Evolutionary conservation across 2,888 invertebrate genomes (phyloP).

Genomic region (Apotomis betuletana): DNA sequence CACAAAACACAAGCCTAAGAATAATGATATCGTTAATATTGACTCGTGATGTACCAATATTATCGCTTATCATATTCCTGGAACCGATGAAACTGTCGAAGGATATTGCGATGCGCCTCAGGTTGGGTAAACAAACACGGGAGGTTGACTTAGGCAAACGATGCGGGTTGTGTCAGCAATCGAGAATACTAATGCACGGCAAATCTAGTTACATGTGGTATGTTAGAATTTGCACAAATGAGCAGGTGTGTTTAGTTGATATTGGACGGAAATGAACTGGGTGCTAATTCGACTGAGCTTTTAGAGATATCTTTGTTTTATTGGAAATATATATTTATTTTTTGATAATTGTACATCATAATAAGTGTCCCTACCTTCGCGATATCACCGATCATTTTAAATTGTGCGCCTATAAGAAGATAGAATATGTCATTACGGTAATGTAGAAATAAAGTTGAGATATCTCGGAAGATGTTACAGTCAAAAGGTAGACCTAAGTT

Average conservation of each 20-base stretch:
- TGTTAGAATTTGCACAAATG: slow-evolving; percentile 23
- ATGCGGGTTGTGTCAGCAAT: slow-evolving; percentile 62
- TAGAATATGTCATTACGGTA: too few species aligned
- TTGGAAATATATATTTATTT: too few species aligned
- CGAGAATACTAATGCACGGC: slow-evolving; percentile 52
- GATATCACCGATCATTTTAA: too few species aligned
- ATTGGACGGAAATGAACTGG: background rate
- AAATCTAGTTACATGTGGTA: slow-evolving; percentile 39
- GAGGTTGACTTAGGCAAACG: slow-evolving; percentile 69
- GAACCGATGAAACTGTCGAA: slow-evolving; percentile 49
- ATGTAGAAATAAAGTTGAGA: too few species aligned
- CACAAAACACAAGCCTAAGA: slow-evolving; percentile 5
- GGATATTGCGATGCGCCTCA: slow-evolving; percentile 66
- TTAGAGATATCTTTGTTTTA: too few species aligned
- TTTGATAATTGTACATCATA: too few species aligned
- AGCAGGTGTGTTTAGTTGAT: slow-evolving; percentile 9
- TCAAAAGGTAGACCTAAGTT: too few species aligned
- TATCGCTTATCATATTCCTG: slow-evolving; percentile 48
- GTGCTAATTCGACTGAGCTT: too few species aligned
- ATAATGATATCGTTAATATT: background rate
- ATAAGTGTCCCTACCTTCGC: too few species aligned
- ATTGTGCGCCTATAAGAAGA: too few species aligned
- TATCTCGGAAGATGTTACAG: too few species aligned
- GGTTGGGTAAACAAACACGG: slow-evolving; percentile 61
- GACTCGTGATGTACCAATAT: slow-evolving; percentile 32